These are phyloP conservation scores for Sorex araneus DNA, from an alignment of 2,113 vertebrate species.

Conservation along the genomic window DNA sequence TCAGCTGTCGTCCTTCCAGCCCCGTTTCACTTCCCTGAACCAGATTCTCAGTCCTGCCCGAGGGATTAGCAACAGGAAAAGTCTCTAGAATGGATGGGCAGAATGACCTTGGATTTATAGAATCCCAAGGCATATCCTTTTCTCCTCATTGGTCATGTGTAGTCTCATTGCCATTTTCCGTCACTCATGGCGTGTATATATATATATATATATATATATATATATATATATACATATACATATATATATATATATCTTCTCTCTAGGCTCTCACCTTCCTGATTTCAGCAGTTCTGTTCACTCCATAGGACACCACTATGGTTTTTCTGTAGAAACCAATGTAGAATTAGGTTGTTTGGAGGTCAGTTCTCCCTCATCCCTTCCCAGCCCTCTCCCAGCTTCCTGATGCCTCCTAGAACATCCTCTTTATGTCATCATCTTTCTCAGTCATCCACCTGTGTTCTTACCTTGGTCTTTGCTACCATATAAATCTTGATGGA, in stretches of 20 bases:
- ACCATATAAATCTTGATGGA: neutral
- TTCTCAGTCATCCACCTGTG: neutral
- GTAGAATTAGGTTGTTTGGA: no score
- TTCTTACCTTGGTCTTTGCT: neutral
- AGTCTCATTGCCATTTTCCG: fast-evolving
- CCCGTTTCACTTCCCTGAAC: neutral
- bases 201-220: no score
- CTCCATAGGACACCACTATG: neutral
- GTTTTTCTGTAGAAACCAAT: no score
- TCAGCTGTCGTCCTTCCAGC: neutral
- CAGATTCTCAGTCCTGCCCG: neutral
- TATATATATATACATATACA: no score
- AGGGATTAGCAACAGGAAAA: no score
- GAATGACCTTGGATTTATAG: neutral
- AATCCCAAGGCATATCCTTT: neutral
- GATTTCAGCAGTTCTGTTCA: neutral
- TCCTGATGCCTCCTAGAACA: neutral
- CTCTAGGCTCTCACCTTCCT: neutral
- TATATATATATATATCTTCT: neutral
- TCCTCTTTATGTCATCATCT: neutral
- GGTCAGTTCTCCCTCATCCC: no score
- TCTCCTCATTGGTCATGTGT: neutral
- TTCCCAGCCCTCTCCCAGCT: neutral
- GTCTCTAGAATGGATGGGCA: neutral
- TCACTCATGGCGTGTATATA: no score